A percentile compares a stretch with the other conserved stretches of the same genome.
Evolutionary conservation across 1,140 invertebrate species (phyloP).

Genomic region (Pogonus chalceus): DNA sequence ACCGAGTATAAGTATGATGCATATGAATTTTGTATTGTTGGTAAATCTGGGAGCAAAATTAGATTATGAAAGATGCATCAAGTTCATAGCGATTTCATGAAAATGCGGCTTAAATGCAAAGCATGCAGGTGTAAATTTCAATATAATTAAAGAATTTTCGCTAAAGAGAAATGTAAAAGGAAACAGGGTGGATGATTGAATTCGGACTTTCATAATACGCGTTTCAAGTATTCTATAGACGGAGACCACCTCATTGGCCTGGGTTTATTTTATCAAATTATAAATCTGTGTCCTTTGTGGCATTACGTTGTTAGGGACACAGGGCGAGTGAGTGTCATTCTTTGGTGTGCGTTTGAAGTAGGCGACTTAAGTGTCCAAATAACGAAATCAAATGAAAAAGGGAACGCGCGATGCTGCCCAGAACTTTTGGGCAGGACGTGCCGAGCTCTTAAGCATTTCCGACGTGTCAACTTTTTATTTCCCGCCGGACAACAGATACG

Average conservation of each 20-base stretch:
- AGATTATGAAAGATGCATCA: no score
- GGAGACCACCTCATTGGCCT: not conserved
- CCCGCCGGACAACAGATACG: no score
- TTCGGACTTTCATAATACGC: no score
- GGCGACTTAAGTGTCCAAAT: not conserved
- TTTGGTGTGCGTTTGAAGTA: not conserved
- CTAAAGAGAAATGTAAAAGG: no score
- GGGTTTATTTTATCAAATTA: not conserved
- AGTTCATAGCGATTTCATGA: no score
- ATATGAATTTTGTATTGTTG: no score
- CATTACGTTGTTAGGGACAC: not conserved
- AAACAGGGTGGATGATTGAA: no score
- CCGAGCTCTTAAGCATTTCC: not conserved
- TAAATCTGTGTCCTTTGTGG: not conserved
- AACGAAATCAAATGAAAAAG: not conserved
- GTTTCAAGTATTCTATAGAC: not conserved
- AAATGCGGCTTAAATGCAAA: no score
- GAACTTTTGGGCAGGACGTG: not conserved
- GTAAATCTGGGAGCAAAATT: no score
- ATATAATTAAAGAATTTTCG: no score
- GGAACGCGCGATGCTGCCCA: not conserved
- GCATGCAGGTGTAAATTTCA: no score
- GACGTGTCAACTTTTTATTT: not conserved
- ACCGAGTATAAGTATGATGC: no score
- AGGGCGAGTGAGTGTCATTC: not conserved